phyloP scores from a whole-genome alignment of 2,888 invertebrate genomes.

The Nymphalis c-album region DNA sequence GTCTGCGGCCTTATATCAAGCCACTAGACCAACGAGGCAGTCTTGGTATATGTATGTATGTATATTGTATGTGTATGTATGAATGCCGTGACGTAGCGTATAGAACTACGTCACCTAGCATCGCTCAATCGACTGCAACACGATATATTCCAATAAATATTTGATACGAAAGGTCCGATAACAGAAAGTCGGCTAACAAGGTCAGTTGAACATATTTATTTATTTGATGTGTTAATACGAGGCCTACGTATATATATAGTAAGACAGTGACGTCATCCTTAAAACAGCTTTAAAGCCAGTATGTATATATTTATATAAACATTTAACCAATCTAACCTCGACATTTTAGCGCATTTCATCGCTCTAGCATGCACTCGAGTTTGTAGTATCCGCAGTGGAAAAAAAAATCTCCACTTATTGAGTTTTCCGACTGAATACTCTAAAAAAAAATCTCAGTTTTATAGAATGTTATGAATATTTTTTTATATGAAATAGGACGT shows the following conservation, averaged over 20 bases:
- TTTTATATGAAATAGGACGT: neutral
- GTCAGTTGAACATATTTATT: constrained; percentile 17
- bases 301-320: neutral
- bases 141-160: constrained; percentile 14
- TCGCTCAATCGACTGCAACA: constrained; percentile 8
- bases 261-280: neutral
- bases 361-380: constrained; percentile 6
- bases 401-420: neutral
- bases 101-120: constrained; percentile 33
- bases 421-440: neutral
- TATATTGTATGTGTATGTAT: neutral
- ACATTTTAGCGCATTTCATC: constrained; percentile 4
- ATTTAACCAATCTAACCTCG: neutral
- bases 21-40: too few species aligned
- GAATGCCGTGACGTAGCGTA: constrained; percentile 26
- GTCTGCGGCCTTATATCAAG: too few species aligned
- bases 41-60: neutral
- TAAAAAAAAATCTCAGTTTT: neutral
- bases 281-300: neutral
- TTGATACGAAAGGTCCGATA: constrained; percentile 11
- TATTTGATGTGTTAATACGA: neutral
- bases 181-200: constrained; percentile 24
- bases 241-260: neutral
- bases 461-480: constrained; percentile 1
- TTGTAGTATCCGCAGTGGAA: constrained; percentile 11